Base-by-base conservation (phyloP, 2,888 invertebrate genomes). In the Cosmorhoe ocellata region DNA sequence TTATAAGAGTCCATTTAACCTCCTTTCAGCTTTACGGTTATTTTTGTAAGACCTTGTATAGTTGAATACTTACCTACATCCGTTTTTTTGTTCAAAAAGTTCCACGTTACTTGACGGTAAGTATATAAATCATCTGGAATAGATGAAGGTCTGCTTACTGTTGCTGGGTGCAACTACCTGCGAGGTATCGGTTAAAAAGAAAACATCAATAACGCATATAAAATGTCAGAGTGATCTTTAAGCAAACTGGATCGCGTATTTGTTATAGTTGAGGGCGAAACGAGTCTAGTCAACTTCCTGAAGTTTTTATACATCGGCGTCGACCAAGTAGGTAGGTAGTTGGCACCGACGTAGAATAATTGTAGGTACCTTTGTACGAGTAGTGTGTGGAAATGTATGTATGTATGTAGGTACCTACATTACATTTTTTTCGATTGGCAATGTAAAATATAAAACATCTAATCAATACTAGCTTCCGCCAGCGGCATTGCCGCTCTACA, bases 181-280 rank as follows among this genome's bases (percentile, higher is more conserved):
- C 24, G 2, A 6, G 1, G 24, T 1, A 24, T 7, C 24, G 33
- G 39, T 53, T 62, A 66, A 66, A 70, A 71, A 67, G 64, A 61
- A 64, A 65, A 65, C 64, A 63, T 57, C 52, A 62, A 60, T 56
- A 62, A 61, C 58, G 59, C 59, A 59, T 69, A 67, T 78, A 83
- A 85, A 87, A 88, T 87, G 87, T 81, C 88, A 87, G 71, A 67
- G 72, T 86, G 87, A 78, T 87, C 77, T 87, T 86, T 88, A 81
- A 64, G 62, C 71, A 77, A 79, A 82, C 83, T 81, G 76, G 81
- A 84, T 80, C 78, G 71, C 66, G 56, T 60, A 76, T 72, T 80
- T 68, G 73, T 78, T 80, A 72, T 74, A 79, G 74, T 69, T 79
- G 79, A 81, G 83, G 81, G 81, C 80, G 74, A 81, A 81, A 84